A percentile compares a stretch with the other conserved stretches of the same genome.
Evolutionary conservation across 92 coral and sea anemone species (phyloP).

Genomic region (Hydrozoanthus gracilis): DNA sequence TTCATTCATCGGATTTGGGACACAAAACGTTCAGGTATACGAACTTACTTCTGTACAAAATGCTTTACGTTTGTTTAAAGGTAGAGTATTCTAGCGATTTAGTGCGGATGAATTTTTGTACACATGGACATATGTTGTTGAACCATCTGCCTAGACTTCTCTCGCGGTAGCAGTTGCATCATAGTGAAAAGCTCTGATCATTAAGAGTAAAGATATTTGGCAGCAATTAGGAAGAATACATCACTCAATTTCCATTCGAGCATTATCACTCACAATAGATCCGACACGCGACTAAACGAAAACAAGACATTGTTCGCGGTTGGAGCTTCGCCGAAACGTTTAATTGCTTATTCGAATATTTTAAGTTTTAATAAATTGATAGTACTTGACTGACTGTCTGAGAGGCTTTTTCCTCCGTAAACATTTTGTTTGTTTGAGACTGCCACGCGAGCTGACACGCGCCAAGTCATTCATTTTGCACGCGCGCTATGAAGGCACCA

Average conservation of each 20-base stretch:
- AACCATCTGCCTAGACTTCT: constrained; percentile 49
- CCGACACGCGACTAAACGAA: constrained; percentile 87
- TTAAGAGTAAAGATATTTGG: constrained; percentile 52
- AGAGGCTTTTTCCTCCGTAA: constrained; percentile 21
- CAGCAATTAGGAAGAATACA: constrained; percentile 60
- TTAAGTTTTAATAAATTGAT: constrained; percentile 59
- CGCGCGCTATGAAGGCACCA: constrained; percentile 66
- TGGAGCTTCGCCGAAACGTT: constrained; percentile 69
- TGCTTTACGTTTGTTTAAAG: background rate
- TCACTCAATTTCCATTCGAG: constrained; percentile 62
- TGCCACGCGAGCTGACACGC: constrained; percentile 84
- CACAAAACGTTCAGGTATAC: background rate
- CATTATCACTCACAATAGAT: constrained; percentile 63
- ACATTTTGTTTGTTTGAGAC: constrained; percentile 63
- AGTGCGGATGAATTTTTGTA: constrained; percentile 23
- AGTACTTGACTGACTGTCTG: constrained; percentile 72
- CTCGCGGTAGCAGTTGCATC: constrained; percentile 50
- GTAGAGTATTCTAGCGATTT: background rate
- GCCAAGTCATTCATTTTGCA: constrained; percentile 61
- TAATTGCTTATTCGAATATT: constrained; percentile 73
- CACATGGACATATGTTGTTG: constrained; percentile 40
- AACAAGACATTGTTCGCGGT: constrained; percentile 66
- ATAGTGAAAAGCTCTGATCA: constrained; percentile 28
- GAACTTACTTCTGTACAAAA: constrained; percentile 7
- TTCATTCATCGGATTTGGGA: constrained; percentile 5